phyloP scores from a whole-genome alignment of 2,888 invertebrate genomes.

The Hypsopygia costalis region DNA sequence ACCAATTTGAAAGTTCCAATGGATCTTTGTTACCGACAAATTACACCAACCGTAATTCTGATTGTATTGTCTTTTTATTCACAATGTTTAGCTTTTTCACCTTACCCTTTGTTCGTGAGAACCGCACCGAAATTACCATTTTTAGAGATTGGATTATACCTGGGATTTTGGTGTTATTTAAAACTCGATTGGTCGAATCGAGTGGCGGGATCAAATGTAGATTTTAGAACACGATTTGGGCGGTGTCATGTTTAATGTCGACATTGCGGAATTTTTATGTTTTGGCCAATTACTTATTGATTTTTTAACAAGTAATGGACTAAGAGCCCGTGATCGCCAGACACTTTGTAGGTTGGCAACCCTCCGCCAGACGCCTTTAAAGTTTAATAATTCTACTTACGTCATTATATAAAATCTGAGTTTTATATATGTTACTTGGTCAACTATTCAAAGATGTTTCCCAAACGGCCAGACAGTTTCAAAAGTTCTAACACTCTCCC shows the following conservation, averaged over 20 bases:
- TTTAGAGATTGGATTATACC: slow-evolving; percentile 44
- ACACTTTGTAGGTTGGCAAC: too few species aligned
- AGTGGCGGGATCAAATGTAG: slow-evolving; percentile 44
- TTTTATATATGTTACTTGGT: too few species aligned
- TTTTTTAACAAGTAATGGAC: too few species aligned
- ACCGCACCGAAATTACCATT: slow-evolving; percentile 73
- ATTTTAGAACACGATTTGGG: slow-evolving; percentile 62
- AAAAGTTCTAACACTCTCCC: too few species aligned
- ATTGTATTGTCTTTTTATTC: slow-evolving; percentile 64
- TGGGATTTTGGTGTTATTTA: slow-evolving; percentile 51
- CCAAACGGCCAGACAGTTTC: too few species aligned
- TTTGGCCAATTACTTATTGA: slow-evolving; percentile 17
- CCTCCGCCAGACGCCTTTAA: too few species aligned
- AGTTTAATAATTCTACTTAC: too few species aligned
- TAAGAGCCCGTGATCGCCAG: too few species aligned
- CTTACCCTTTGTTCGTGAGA: slow-evolving; percentile 72
- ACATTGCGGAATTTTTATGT: slow-evolving; percentile 2
- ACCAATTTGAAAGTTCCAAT: background rate
- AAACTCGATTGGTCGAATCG: slow-evolving; percentile 48
- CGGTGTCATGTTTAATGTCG: slow-evolving; percentile 30
- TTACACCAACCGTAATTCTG: slow-evolving; percentile 66
- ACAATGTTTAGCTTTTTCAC: slow-evolving; percentile 48
- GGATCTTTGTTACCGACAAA: slow-evolving; percentile 32
- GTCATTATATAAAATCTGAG: too few species aligned
- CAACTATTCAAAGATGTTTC: too few species aligned